These are phyloP conservation scores for Phalanger gymnotis DNA, from an alignment of 2,797 vertebrate species.

Conservation along the genomic window DNA sequence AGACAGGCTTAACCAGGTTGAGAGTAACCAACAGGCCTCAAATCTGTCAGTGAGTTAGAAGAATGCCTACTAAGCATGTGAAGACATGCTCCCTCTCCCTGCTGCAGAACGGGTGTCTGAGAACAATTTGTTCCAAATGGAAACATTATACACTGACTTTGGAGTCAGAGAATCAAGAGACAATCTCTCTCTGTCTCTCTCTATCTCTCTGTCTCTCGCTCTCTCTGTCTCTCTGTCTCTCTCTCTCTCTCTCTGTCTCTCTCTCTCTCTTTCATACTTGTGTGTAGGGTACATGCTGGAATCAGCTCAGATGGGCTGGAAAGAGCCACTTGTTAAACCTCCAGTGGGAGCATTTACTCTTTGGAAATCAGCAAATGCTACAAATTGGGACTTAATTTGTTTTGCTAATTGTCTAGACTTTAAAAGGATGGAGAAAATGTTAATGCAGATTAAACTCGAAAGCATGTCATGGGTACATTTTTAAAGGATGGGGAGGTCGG, in stretches of 20 bases:
- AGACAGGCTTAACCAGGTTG: background rate
- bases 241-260: too few relatives aligned
- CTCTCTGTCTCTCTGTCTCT: too few relatives aligned
- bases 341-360: background rate
- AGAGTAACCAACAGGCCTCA: background rate
- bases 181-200: too few relatives aligned
- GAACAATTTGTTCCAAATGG: background rate
- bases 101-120: background rate
- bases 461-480: background rate
- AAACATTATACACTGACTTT: background rate
- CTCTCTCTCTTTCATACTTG: background rate
- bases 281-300: background rate
- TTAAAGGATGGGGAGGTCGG: too few relatives aligned
- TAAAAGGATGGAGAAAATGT: background rate
- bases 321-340: background rate
- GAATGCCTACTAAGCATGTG: background rate
- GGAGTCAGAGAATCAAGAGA: background rate
- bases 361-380: background rate
- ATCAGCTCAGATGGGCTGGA: background rate
- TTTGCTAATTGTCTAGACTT: background rate
- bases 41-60: background rate
- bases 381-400: background rate
- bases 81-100: background rate
- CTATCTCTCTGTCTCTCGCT: too few relatives aligned
- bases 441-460: background rate